Percentiles rank a stretch among this genome's conserved stretches.
These are phyloP conservation scores for Pseudobourletiella spinata DNA, from an alignment of 1,140 invertebrate genomes.

Conservation along the genomic window DNA sequence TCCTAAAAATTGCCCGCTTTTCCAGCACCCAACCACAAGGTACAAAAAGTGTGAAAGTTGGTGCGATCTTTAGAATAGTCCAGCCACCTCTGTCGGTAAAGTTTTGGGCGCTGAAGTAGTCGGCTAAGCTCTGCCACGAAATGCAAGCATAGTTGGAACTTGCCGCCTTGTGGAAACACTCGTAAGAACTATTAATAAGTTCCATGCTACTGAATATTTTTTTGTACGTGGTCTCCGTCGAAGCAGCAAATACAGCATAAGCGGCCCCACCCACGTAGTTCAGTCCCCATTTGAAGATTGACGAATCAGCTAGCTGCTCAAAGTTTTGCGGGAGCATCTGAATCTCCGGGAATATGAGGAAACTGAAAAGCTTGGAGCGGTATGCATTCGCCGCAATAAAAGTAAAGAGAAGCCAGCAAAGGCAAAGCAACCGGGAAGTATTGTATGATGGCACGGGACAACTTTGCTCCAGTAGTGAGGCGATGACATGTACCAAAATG, in stretches of 20 bases:
- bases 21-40: slow-evolving; percentile 5
- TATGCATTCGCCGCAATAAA: slow-evolving; percentile 18
- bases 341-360: slow-evolving; percentile 17
- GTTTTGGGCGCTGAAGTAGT: slow-evolving; percentile 11
- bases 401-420: slow-evolving; percentile 12
- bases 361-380: slow-evolving; percentile 19
- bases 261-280: slow-evolving; percentile 11
- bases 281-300: slow-evolving; percentile 12
- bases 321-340: slow-evolving; percentile 18
- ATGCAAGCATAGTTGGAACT: slow-evolving; percentile 16
- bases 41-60: slow-evolving; percentile 8
- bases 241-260: slow-evolving; percentile 15
- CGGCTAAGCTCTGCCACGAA: slow-evolving; percentile 17
- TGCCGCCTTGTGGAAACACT: slow-evolving; percentile 17
- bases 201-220: slow-evolving; percentile 21
- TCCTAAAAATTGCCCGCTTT: slow-evolving; percentile 8
- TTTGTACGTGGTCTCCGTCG: slow-evolving; percentile 14
- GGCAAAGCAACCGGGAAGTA: not conserved
- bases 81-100: slow-evolving; percentile 13
- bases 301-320: slow-evolving; percentile 17
- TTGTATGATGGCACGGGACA: not conserved
- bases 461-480: not conserved
- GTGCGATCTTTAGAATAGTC: not conserved
- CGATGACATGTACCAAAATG: not conserved
- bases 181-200: slow-evolving; percentile 6